phyloP scores from a whole-genome alignment of 2,113 vertebrate species.

The Alces alces region DNA sequence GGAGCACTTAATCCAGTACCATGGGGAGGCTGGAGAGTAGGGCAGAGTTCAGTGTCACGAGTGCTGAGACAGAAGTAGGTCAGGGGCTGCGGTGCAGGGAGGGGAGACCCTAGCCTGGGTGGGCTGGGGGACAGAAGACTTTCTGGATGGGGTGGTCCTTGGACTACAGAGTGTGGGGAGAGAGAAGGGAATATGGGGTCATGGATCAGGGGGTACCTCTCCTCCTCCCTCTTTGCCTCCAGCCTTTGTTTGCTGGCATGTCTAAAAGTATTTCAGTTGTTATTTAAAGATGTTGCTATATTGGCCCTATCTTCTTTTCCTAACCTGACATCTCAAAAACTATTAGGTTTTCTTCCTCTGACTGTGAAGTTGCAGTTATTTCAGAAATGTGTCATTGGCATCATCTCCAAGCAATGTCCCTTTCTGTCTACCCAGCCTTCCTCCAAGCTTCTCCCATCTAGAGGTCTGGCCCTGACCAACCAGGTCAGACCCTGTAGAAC shows the following conservation, averaged over 20 bases:
- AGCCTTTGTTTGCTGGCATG: neutral
- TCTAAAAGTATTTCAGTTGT: slow-evolving; percentile 18
- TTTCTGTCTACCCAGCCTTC: neutral
- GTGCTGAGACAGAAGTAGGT: neutral
- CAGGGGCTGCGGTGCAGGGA: neutral
- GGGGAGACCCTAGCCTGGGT: neutral
- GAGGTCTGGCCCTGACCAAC: neutral
- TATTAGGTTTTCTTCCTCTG: neutral
- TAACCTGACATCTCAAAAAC: slow-evolving; percentile 1
- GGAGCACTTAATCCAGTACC: neutral
- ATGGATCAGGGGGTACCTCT: neutral
- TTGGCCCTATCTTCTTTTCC: neutral
- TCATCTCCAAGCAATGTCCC: neutral
- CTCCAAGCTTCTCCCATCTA: neutral
- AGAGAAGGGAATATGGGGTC: neutral
- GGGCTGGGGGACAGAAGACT: neutral
- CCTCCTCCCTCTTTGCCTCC: neutral
- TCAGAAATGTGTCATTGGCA: neutral
- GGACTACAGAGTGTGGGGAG: neutral
- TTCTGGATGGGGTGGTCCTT: neutral
- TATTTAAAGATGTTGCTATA: slow-evolving; percentile 29
- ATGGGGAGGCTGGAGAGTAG: neutral
- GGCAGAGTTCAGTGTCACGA: neutral
- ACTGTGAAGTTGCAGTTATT: neutral
- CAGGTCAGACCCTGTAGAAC: neutral